Conservation (phyloP, 2,888 invertebrate species). For the Endotricha flammealis region DNA sequence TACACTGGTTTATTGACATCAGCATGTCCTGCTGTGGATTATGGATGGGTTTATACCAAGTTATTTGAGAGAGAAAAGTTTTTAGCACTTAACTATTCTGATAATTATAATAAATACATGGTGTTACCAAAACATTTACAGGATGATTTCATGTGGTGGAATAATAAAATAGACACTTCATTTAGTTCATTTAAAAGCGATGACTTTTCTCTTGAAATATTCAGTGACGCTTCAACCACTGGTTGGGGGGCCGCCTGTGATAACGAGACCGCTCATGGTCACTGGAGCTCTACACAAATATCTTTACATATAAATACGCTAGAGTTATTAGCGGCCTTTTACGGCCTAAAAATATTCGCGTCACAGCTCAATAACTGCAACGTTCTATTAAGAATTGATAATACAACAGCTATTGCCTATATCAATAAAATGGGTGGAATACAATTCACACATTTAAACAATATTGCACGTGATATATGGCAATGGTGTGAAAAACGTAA, state of each 20-base stretch:
- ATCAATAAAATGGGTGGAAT: conserved; percentile 19
- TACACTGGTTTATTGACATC: no score
- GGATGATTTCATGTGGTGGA: conserved; percentile 11
- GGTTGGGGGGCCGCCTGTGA: conserved; percentile 14
- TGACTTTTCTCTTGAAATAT: conserved; percentile 6
- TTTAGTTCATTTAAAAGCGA: conserved; percentile 6
- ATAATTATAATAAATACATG: conserved; percentile 2
- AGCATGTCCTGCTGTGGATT: no score
- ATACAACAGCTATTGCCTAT: conserved; percentile 18
- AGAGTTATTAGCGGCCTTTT: conserved; percentile 8
- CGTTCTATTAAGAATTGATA: conserved; percentile 17
- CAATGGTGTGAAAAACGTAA: no score
- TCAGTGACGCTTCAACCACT: conserved; percentile 7
- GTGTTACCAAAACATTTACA: conserved; percentile 3
- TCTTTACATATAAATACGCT: conserved; percentile 12
- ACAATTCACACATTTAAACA: conserved; percentile 13
- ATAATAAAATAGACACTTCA: not conserved
- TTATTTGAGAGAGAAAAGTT: no score
- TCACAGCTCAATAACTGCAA: conserved; percentile 2
- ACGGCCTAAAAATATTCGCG: conserved; percentile 9
- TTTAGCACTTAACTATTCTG: conserved; percentile 8
- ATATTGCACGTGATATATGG: conserved; percentile 11
- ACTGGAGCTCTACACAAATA: conserved; percentile 7
- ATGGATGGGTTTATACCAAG: conserved; percentile 19
- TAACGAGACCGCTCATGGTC: conserved; percentile 2